A percentile compares a stretch with the other conserved stretches of the same genome.
phyloP scores from a whole-genome alignment of 2,797 vertebrate genomes.

The Phylloscopus collybita region DNA sequence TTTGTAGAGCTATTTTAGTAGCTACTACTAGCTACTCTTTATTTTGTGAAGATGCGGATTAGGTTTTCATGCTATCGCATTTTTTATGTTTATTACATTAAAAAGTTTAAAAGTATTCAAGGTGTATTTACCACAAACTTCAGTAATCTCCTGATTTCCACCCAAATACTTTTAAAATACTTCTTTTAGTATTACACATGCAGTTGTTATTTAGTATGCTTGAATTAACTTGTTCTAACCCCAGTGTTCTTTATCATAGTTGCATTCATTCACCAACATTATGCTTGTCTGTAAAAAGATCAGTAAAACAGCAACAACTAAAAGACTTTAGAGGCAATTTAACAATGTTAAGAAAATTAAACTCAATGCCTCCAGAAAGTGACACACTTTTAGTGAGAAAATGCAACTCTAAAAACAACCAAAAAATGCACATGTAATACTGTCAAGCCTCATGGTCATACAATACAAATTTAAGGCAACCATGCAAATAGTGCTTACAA shows the following conservation, averaged over 20 bases:
- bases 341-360: background rate
- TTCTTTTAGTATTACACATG: background rate
- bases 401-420: background rate
- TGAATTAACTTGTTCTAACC: background rate
- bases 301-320: background rate
- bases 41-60: background rate
- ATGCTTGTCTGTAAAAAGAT: background rate
- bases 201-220: background rate
- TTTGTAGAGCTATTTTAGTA: background rate
- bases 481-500: conserved; percentile 75
- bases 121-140: background rate
- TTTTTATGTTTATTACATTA: background rate
- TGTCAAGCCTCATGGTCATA: background rate
- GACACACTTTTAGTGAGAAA: background rate
- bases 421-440: background rate
- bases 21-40: background rate
- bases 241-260: background rate
- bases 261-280: background rate
- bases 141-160: background rate
- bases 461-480: background rate
- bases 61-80: background rate
- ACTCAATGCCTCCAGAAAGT: background rate
- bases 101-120: background rate
- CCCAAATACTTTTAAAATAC: background rate
- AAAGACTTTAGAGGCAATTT: background rate